These are phyloP conservation scores for Scaeva pyrastri DNA, from an alignment of 2,888 invertebrate genomes.

Conservation along the genomic window DNA sequence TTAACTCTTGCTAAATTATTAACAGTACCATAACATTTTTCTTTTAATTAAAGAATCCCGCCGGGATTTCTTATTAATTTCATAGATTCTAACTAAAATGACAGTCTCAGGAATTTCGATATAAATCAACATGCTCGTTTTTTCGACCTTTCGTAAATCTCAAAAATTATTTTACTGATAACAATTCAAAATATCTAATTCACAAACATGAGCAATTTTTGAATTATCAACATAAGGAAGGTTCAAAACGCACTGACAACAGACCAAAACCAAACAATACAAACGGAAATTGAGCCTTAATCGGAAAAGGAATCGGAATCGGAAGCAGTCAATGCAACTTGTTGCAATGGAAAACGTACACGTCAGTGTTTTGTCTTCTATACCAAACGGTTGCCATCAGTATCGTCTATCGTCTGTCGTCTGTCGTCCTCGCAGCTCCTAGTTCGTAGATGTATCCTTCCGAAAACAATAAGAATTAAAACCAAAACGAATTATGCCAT, in stretches of 20 bases:
- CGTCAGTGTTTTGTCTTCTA: conserved; percentile 57
- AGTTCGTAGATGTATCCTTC: neutral
- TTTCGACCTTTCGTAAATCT: neutral
- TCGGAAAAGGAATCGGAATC: conserved; percentile 17
- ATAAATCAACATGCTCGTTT: neutral
- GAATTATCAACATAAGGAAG: conserved; percentile 7
- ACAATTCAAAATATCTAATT: neutral
- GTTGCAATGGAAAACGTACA: conserved; percentile 70
- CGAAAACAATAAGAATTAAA: neutral
- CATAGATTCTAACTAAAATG: neutral
- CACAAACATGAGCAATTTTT: neutral
- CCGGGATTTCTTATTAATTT: neutral
- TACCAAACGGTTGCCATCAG: conserved; percentile 34
- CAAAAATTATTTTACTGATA: conserved; percentile 4
- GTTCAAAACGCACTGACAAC: conserved; percentile 32
- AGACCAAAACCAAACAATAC: conserved; percentile 7
- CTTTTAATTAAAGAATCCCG: conserved; percentile 1
- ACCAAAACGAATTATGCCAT: neutral
- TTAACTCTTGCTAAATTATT: conserved; percentile 1
- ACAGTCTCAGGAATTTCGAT: neutral
- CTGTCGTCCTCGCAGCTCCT: no score
- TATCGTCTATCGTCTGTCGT: conserved; percentile 8
- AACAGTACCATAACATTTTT: neutral
- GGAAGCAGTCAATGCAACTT: conserved; percentile 53
- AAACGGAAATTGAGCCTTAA: conserved; percentile 22